Evolutionary conservation across 30 jellyfish, hydroid and myxozoan genomes (phyloP).

Genomic region (Aurelia sp.): DNA sequence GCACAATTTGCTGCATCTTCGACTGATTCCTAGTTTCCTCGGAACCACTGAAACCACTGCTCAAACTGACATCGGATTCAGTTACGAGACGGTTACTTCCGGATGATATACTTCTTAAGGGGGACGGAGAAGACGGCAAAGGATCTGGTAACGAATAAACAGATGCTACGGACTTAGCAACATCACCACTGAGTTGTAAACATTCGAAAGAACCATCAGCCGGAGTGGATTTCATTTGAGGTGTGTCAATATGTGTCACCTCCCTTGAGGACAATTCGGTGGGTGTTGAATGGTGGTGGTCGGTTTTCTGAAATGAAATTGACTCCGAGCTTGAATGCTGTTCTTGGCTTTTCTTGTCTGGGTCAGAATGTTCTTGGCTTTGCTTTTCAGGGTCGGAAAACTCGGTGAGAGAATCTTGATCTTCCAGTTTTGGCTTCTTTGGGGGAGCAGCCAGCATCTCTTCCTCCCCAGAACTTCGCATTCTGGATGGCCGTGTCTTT

Average conservation of each 20-base stretch:
- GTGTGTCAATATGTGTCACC: constrained; percentile 35
- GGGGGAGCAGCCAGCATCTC: not conserved
- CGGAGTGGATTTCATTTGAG: constrained; percentile 34
- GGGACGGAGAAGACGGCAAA: constrained; percentile 42
- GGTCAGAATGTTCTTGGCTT: no score
- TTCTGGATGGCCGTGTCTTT: no score
- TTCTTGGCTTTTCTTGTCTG: no score
- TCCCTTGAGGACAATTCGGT: constrained; percentile 40
- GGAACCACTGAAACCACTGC: not conserved
- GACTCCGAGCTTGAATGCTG: no score
- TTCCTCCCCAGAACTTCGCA: no score
- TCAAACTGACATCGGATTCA: not conserved
- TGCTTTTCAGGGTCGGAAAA: not conserved
- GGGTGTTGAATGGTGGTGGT: constrained; percentile 4
- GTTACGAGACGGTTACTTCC: not conserved
- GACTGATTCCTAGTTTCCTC: not conserved
- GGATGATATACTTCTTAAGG: not conserved
- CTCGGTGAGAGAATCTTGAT: not conserved
- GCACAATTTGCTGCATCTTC: not conserved
- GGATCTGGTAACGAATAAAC: constrained; percentile 53
- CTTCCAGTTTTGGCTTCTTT: not conserved
- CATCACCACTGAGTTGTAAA: constrained; percentile 29
- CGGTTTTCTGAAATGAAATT: no score
- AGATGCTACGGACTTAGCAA: not conserved
- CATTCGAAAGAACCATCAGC: constrained; percentile 24